Conservation (phyloP, 1,140 invertebrate genomes). For the Lepidotrigona ventralis region DNA sequence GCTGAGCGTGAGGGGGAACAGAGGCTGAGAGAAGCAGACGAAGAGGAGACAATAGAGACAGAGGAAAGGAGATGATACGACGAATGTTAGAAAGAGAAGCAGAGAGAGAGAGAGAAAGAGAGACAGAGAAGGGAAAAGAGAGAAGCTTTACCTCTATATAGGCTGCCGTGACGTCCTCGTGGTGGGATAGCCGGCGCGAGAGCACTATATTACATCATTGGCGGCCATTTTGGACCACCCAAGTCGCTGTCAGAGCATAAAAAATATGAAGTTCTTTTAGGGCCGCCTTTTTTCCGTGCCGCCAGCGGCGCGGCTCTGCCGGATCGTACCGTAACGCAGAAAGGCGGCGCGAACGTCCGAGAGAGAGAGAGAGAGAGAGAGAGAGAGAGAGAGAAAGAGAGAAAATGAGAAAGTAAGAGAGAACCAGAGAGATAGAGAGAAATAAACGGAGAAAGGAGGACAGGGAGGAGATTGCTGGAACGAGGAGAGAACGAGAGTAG, state of each 20-base stretch:
- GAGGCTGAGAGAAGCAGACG: background rate
- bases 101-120: background rate
- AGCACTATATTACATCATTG: slow-evolving; percentile 80
- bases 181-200: slow-evolving; percentile 57
- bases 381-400: slow-evolving; percentile 33
- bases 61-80: background rate
- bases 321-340: slow-evolving; percentile 69
- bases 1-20: background rate
- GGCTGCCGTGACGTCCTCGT: slow-evolving; percentile 51
- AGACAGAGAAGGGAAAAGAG: background rate
- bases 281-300: slow-evolving; percentile 79
- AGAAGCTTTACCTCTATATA: slow-evolving; percentile 63
- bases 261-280: slow-evolving; percentile 81
- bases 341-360: slow-evolving; percentile 69
- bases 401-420: slow-evolving; percentile 25
- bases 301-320: slow-evolving; percentile 72
- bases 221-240: slow-evolving; percentile 81
- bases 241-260: slow-evolving; percentile 80
- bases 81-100: background rate
- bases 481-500: slow-evolving; percentile 19
- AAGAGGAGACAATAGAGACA: background rate
- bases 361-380: slow-evolving; percentile 21
- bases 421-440: too few relatives aligned
- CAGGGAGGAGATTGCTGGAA: slow-evolving; percentile 22
- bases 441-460: slow-evolving; percentile 25